phyloP scores from a whole-genome alignment of 1,140 invertebrate genomes.

The Megalopta genalis region DNA sequence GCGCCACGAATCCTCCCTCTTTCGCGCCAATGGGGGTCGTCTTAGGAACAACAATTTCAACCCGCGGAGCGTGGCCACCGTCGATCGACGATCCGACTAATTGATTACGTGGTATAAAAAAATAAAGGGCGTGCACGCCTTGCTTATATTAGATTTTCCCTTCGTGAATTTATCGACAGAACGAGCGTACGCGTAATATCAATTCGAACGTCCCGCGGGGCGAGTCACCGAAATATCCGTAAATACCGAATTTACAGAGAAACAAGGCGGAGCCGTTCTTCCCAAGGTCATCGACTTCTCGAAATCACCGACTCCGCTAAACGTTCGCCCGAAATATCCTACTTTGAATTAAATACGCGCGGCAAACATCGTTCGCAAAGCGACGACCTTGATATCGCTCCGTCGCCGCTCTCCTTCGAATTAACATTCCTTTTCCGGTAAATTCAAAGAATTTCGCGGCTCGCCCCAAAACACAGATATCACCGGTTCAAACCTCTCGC shows the following conservation, averaged over 20 bases:
- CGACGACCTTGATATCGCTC: not conserved
- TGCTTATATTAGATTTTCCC: conserved; percentile 19
- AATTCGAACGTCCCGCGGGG: not conserved
- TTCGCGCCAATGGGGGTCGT: conserved; percentile 37
- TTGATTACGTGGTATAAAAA: conserved; percentile 32
- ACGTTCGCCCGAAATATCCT: no score
- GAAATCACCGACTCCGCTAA: not conserved
- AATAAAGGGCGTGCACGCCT: conserved; percentile 26
- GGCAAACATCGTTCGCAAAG: not conserved
- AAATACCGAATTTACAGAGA: not conserved
- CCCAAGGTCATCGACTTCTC: not conserved
- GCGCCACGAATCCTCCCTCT: not conserved
- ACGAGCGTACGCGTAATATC: not conserved
- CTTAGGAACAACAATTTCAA: conserved; percentile 65
- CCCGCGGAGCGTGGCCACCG: not conserved
- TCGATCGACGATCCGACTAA: conserved; percentile 31
- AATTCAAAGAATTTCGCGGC: not conserved
- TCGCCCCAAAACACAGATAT: not conserved
- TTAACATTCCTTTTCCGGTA: not conserved
- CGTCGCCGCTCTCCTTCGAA: no score
- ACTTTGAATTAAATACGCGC: not conserved
- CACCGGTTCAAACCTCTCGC: not conserved
- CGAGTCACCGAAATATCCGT: not conserved
- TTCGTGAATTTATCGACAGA: conserved; percentile 32
- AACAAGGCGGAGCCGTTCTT: not conserved